Conservation (phyloP, 2,113 vertebrate species). For the Tragelaphus scriptus region DNA sequence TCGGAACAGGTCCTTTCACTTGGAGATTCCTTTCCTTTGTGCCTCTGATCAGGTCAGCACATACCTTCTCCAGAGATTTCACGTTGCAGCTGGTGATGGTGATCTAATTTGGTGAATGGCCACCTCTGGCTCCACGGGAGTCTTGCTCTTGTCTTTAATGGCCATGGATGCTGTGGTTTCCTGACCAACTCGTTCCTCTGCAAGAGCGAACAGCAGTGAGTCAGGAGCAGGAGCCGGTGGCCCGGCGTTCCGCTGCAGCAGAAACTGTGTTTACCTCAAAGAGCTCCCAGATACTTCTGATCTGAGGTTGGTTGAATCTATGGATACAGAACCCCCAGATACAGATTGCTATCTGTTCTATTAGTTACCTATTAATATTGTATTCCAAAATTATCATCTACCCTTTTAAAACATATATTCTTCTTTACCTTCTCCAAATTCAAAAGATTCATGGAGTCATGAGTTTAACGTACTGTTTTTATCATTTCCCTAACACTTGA, state of each 20-base stretch:
- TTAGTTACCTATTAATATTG: not conserved
- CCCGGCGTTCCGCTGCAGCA: fast-evolving
- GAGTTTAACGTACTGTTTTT: not conserved
- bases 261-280: not conserved
- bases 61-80: slow-evolving; percentile 88
- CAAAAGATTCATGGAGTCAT: not conserved
- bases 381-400: not conserved
- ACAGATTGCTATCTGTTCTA: not conserved
- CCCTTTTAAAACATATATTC: not conserved
- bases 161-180: slow-evolving; percentile 83
- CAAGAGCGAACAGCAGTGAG: slow-evolving; percentile 94
- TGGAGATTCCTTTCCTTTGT: not conserved
- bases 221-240: slow-evolving; percentile 78
- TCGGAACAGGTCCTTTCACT: not conserved
- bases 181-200: slow-evolving; percentile 96
- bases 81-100: slow-evolving; percentile 96
- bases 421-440: not conserved
- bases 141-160: slow-evolving; percentile 96
- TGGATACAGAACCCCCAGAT: not conserved
- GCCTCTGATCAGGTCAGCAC: not conserved
- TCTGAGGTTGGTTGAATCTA: not conserved
- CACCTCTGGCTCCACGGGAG: slow-evolving; percentile 94
- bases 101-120: slow-evolving; percentile 97
- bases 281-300: not conserved
- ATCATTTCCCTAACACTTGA: not conserved